Percentiles rank a stretch among this genome's conserved stretches.
phyloP scores from a whole-genome alignment of 1,140 invertebrate genomes.

The Glossosoma conforme region DNA sequence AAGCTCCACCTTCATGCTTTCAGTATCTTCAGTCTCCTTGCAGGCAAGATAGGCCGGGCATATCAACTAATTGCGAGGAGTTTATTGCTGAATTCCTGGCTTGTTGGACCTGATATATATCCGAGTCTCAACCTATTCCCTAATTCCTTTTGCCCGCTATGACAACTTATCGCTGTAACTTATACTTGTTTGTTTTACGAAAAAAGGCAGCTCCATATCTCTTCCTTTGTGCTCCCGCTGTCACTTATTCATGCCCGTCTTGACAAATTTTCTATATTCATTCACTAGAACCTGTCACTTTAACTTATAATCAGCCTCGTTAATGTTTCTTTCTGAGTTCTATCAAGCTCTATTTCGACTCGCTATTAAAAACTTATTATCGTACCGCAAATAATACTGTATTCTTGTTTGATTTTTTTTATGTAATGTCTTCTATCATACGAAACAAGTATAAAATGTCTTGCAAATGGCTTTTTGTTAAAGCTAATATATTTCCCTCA shows the following conservation, averaged over 20 bases:
- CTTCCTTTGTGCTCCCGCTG: conserved; percentile 5
- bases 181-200: conserved; percentile 11
- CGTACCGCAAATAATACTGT: no score
- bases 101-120: conserved; percentile 27
- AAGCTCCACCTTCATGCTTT: no score
- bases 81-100: conserved; percentile 29
- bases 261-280: conserved; percentile 20
- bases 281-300: conserved; percentile 12
- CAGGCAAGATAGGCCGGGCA: no score
- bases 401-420: no score
- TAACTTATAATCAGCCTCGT: not conserved
- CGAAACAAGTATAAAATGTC: no score
- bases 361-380: no score
- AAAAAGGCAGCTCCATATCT: not conserved
- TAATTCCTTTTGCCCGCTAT: conserved; percentile 23
- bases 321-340: no score
- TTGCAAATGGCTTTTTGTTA: no score
- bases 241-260: conserved; percentile 17
- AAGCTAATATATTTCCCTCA: no score
- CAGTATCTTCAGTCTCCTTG: no score
- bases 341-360: no score
- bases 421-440: no score
- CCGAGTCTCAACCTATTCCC: conserved; percentile 10
- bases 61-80: conserved; percentile 26
- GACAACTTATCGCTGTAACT: conserved; percentile 27